Evolutionary conservation across 2,888 invertebrate genomes (phyloP).

Genomic region (Agrochola lota): DNA sequence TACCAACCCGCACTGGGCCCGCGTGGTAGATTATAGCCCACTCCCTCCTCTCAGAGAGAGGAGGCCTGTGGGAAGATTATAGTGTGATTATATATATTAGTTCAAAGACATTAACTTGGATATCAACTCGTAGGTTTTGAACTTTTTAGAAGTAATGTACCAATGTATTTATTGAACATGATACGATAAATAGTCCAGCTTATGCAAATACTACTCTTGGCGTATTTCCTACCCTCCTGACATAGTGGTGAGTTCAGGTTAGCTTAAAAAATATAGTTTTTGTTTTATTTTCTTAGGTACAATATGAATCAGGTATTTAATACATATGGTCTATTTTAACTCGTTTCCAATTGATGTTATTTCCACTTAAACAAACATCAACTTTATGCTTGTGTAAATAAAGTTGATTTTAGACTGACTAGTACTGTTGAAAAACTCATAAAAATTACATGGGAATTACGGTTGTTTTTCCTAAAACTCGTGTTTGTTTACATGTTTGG

Average conservation of each 20-base stretch:
- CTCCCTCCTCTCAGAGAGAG: too few relatives aligned
- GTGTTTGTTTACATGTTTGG: too few relatives aligned
- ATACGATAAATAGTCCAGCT: neutral
- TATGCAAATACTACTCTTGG: neutral
- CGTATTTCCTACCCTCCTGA: neutral
- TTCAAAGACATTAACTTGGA: neutral
- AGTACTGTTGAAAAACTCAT: too few relatives aligned
- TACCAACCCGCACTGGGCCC: too few relatives aligned
- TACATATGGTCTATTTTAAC: neutral
- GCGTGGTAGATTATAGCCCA: too few relatives aligned
- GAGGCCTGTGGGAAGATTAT: too few relatives aligned
- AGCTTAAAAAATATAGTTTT: neutral
- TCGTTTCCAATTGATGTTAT: too few relatives aligned
- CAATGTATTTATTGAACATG: neutral
- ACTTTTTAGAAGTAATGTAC: neutral
- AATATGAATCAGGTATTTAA: neutral
- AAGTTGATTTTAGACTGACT: too few relatives aligned
- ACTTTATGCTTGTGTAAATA: too few relatives aligned
- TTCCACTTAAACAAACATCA: too few relatives aligned
- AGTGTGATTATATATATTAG: neutral
- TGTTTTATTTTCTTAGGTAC: neutral
- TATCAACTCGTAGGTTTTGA: neutral
- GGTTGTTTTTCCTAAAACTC: too few relatives aligned
- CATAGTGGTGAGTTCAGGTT: neutral
- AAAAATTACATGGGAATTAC: too few relatives aligned